phyloP scores from a whole-genome alignment of 2,888 invertebrate species.

The Napeogenes sylphis region DNA sequence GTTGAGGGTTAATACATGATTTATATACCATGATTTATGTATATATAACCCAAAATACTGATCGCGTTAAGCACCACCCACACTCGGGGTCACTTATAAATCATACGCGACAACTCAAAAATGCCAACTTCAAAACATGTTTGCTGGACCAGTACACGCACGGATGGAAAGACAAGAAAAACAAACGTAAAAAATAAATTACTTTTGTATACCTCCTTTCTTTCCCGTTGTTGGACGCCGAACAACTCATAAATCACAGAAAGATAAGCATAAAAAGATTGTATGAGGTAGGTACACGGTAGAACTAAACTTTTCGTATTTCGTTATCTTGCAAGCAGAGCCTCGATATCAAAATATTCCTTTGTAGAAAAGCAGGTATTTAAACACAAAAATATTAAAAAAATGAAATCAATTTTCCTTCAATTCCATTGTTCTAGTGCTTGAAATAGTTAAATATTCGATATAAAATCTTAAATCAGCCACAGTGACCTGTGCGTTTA shows the following conservation, averaged over 20 bases:
- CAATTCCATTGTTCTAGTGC: too few species aligned
- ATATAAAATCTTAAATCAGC: conserved; percentile 45
- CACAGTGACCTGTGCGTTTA: conserved; percentile 64
- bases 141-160: conserved; percentile 72
- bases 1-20: conserved; percentile 37
- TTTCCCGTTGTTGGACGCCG: conserved; percentile 76
- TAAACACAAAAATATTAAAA: too few species aligned
- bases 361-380: conserved; percentile 29
- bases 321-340: conserved; percentile 67
- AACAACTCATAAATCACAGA: conserved; percentile 75
- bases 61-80: conserved; percentile 75
- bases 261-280: conserved; percentile 78
- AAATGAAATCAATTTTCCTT: too few species aligned
- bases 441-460: conserved; percentile 11
- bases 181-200: conserved; percentile 77
- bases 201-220: conserved; percentile 77
- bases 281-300: conserved; percentile 75
- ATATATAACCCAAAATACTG: conserved; percentile 68
- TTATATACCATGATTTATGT: conserved; percentile 58
- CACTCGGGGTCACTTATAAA: conserved; percentile 65
- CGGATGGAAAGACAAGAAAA: conserved; percentile 73
- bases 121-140: conserved; percentile 76
- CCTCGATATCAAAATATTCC: conserved; percentile 53
- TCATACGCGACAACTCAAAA: conserved; percentile 77
- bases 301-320: conserved; percentile 76